These are phyloP conservation scores for Aldrovandia affinis DNA, from an alignment of 2,797 vertebrate genomes.

Conservation along the genomic window DNA sequence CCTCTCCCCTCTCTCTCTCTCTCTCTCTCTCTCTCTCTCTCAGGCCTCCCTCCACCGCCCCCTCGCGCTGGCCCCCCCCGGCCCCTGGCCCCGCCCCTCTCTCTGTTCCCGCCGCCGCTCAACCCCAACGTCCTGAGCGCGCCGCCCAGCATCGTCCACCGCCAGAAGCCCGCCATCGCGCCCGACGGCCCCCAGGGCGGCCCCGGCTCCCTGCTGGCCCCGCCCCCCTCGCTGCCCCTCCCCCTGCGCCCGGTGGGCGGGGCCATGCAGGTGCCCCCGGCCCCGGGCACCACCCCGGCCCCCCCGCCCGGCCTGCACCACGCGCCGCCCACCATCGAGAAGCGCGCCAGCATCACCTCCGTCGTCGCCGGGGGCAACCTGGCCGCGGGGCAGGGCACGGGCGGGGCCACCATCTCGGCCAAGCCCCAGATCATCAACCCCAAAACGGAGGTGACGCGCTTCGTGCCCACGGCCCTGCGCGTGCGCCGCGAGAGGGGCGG, in stretches of 20 bases:
- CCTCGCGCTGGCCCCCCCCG: constrained; percentile 84
- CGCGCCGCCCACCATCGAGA: constrained; percentile 91
- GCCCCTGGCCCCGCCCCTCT: constrained; percentile 79
- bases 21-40: no score
- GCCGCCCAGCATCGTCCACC: constrained; percentile 89
- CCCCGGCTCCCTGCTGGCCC: constrained; percentile 52
- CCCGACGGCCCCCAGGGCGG: constrained; percentile 77
- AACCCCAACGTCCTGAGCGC: constrained; percentile 93
- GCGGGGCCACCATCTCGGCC: constrained; percentile 93
- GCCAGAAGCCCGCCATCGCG: constrained; percentile 67
- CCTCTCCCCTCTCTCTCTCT: not conserved
- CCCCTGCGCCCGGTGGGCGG: constrained; percentile 64
- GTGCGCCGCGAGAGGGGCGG: constrained; percentile 50
- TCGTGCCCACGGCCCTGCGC: constrained; percentile 73
- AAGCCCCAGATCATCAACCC: constrained; percentile 98
- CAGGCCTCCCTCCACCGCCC: constrained; percentile 93
- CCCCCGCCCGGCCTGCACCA: constrained; percentile 64
- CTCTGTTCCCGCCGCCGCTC: constrained; percentile 88
- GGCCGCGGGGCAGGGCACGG: constrained; percentile 53
- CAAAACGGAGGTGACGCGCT: constrained; percentile 94
- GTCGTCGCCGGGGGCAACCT: constrained; percentile 49
- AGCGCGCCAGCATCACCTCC: constrained; percentile 83
- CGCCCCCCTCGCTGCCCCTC: constrained; percentile 60
- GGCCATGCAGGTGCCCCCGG: constrained; percentile 74
- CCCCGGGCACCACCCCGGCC: constrained; percentile 54